Evolutionary conservation across 2,797 vertebrate genomes (phyloP).

Genomic region (Myripristis murdjan): DNA sequence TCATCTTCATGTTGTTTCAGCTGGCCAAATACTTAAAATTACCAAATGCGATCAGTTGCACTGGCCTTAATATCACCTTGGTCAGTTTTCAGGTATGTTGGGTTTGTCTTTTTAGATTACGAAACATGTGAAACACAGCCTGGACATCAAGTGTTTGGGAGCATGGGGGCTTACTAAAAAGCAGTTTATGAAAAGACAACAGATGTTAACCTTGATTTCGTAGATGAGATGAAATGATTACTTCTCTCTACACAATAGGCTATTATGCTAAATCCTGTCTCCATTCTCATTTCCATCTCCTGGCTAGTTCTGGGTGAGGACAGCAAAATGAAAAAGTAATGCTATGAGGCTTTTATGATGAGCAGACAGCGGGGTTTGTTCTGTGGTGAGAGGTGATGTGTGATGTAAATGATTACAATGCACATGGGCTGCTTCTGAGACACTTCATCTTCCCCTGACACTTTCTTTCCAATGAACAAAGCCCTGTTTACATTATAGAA

Average conservation of each 20-base stretch:
- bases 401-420: conserved; percentile 23
- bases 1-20: too few species aligned
- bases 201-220: conserved; percentile 1
- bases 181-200: neutral
- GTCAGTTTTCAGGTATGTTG: too few species aligned
- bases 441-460: conserved; percentile 25
- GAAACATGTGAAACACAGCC: too few species aligned
- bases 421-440: conserved; percentile 5
- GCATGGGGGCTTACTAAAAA: neutral
- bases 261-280: conserved; percentile 21
- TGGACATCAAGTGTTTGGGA: too few species aligned
- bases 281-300: neutral
- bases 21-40: too few species aligned
- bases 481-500: conserved; percentile 46
- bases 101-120: too few species aligned
- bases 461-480: conserved; percentile 16
- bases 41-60: too few species aligned
- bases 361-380: conserved; percentile 12
- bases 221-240: conserved; percentile 2
- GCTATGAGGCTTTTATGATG: conserved; percentile 7
- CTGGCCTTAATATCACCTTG: too few species aligned
- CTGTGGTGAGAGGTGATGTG: conserved; percentile 19
- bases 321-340: conserved; percentile 17
- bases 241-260: neutral
- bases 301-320: conserved; percentile 20